Base-by-base conservation (phyloP, 2,113 vertebrate genomes). In the Crypturellus undulatus region DNA sequence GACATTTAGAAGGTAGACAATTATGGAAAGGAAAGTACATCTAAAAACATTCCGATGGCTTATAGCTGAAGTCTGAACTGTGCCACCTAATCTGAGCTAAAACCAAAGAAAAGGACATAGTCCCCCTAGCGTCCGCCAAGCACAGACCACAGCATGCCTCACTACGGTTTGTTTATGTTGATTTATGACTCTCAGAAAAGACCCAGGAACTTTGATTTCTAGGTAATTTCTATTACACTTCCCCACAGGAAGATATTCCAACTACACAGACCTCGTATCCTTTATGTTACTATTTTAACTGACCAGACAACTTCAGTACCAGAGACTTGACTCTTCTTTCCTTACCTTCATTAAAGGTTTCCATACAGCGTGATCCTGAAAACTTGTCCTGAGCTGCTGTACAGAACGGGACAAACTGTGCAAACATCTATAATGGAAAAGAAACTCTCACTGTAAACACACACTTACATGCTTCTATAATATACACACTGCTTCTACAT, bases 401-500 rank as follows among this genome's bases (percentile, higher is more conserved):
- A 99, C 99, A 38, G 99, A 99, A 92, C 99, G 98, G 34, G 99
- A 99, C 76, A 99, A 98, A 98, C 99, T 99, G 98, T 99, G 99
- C 97, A 99, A 99, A 99, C 99, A 99, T 96, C 99, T 99, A 89
- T 16, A 97, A 87, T 51, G 22, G 95, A 96, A 93, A 75, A 97
- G 21, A 91, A 92, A 71, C 16, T 21, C 21, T 28, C 21, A 18
- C 2, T 84, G 83, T 88, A 65, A 90, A 45, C 12, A 36, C 32
- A 4, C 16, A 92, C 90, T 49, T 51, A 43, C 19, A 95, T 77
- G 91, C 79, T 82, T 52, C 63, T 49, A 67, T 80, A 83, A 95
- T 82, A 77, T 8, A 45, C 2, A 60, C 38, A 22, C 28, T 73
- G 69, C 84, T 79, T 58, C 85, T 63, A 75, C 78, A 82, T 64